phyloP scores from a whole-genome alignment of 2,113 vertebrate species.

The Numenius arquata region DNA sequence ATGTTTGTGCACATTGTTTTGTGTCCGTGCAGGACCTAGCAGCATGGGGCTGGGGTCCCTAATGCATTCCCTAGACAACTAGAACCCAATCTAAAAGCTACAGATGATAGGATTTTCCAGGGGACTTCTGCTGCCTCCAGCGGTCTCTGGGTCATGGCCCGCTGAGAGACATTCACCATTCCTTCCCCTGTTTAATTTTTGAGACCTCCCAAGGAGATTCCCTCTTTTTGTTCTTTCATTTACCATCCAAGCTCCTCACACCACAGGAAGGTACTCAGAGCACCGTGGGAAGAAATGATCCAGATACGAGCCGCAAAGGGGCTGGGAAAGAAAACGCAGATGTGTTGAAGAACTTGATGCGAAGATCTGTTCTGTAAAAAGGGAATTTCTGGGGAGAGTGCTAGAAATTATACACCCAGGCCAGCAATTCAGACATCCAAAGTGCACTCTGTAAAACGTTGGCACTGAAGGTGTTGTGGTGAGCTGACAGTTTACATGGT shows the following conservation, averaged over 20 bases:
- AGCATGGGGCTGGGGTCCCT: fast-evolving
- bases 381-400: background rate
- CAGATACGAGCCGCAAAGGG: background rate
- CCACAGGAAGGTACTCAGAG: background rate
- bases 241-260: background rate
- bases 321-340: background rate
- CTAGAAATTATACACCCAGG: background rate
- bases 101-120: background rate
- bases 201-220: background rate
- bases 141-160: background rate
- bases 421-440: background rate
- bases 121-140: background rate
- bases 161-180: fast-evolving
- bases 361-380: background rate
- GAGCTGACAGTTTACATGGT: fast-evolving
- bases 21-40: background rate
- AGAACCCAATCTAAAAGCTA: background rate
- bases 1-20: fast-evolving
- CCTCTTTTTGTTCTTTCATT: background rate
- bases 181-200: background rate
- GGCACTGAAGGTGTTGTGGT: background rate
- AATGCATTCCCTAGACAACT: background rate
- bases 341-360: background rate
- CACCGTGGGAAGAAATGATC: background rate
- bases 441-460: fast-evolving